These are phyloP conservation scores for Edolisoma coerulescens DNA, from an alignment of 2,113 vertebrate genomes.

Conservation along the genomic window DNA sequence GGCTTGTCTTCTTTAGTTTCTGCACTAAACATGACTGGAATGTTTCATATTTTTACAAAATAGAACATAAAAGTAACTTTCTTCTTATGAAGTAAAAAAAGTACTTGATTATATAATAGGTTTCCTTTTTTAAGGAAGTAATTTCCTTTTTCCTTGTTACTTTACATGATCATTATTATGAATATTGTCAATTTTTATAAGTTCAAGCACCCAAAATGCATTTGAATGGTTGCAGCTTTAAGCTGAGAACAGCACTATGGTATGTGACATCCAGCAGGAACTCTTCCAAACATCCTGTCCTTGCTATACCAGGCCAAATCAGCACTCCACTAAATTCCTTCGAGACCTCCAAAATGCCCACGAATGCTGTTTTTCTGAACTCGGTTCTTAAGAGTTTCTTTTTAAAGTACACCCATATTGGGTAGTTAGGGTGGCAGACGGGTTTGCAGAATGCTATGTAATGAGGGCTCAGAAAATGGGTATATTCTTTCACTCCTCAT, in stretches of 20 bases:
- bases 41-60: neutral
- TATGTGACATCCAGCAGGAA: neutral
- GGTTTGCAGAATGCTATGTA: neutral
- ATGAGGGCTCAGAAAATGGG: neutral
- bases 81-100: neutral
- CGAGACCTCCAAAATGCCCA: neutral
- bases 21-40: neutral
- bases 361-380: neutral
- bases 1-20: neutral
- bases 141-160: neutral
- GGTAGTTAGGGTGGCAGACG: neutral
- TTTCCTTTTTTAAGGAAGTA: neutral
- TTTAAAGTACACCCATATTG: neutral
- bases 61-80: neutral
- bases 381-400: neutral
- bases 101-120: neutral
- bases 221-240: neutral
- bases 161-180: neutral
- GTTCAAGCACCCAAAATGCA: neutral
- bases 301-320: neutral
- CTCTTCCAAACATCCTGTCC: neutral
- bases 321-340: neutral
- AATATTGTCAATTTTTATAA: neutral
- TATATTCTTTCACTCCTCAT: neutral
- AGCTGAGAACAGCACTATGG: neutral